Evolutionary conservation across 2,113 vertebrate genomes (phyloP).

Genomic region (Nanorana parkeri): DNA sequence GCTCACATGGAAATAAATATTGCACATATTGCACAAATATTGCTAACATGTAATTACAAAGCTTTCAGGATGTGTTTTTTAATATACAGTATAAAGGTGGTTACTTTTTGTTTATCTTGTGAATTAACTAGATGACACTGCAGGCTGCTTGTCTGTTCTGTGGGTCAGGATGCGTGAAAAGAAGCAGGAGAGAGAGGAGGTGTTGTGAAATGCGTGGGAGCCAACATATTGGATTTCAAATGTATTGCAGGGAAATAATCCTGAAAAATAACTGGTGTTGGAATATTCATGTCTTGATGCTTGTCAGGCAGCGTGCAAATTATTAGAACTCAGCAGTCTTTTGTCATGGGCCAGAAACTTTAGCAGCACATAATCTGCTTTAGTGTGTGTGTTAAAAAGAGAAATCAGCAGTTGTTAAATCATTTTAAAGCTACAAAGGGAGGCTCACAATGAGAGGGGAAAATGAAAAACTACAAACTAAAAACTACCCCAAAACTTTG

Average conservation of each 20-base stretch:
- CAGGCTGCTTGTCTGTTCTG: constrained; percentile 8
- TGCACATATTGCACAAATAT: not conserved
- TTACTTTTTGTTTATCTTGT: not conserved
- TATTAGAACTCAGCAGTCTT: no score
- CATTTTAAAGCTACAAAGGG: no score
- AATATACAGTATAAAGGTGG: not conserved
- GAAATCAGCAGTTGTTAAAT: no score
- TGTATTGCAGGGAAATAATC: constrained; percentile 1
- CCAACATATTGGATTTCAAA: constrained; percentile 3
- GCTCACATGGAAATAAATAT: not conserved
- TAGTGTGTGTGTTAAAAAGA: no score
- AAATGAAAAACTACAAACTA: no score
- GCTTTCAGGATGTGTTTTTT: not conserved
- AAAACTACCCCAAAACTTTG: no score
- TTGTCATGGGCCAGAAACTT: no score
- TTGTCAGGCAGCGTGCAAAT: not conserved
- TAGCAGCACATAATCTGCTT: no score
- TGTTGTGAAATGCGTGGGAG: constrained; percentile 9
- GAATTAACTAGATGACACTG: constrained; percentile 21
- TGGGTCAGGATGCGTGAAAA: constrained; percentile 10
- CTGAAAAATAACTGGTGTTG: not conserved
- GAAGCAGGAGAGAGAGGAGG: not conserved
- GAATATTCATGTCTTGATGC: not conserved
- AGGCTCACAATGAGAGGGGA: no score
- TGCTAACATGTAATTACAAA: not conserved